phyloP scores from a whole-genome alignment of 2,113 vertebrate genomes.

The Thunnus thynnus region DNA sequence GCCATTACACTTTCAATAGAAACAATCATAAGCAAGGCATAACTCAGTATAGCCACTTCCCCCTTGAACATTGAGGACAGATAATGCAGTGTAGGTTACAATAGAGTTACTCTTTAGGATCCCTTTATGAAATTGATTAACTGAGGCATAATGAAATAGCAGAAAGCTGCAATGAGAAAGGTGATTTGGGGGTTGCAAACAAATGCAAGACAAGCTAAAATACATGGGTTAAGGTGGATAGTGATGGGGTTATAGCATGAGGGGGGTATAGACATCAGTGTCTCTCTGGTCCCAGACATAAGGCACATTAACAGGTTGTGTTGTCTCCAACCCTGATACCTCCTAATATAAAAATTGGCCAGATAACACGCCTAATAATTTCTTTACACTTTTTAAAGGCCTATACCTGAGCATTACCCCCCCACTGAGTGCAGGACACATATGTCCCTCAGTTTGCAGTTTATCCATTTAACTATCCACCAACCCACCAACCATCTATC shows the following conservation, averaged over 20 bases:
- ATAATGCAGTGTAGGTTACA: slow-evolving; percentile 40
- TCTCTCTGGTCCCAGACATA: slow-evolving; percentile 55
- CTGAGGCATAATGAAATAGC: slow-evolving; percentile 39
- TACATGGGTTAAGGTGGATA: slow-evolving; percentile 36
- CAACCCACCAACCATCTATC: slow-evolving; percentile 16
- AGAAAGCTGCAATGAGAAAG: slow-evolving; percentile 24
- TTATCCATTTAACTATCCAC: slow-evolving; percentile 39
- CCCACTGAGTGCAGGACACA: slow-evolving; percentile 36
- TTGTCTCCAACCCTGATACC: slow-evolving; percentile 21
- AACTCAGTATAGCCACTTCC: slow-evolving; percentile 18
- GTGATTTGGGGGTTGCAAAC: slow-evolving; percentile 22
- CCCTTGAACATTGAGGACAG: slow-evolving; percentile 21
- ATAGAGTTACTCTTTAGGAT: slow-evolving; percentile 46
- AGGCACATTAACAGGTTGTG: slow-evolving; percentile 66
- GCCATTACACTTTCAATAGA: slow-evolving; percentile 27
- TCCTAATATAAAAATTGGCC: slow-evolving; percentile 17
- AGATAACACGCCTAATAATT: slow-evolving; percentile 44
- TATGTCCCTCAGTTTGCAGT: slow-evolving; percentile 39
- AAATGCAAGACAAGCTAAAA: slow-evolving; percentile 43
- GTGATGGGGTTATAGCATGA: slow-evolving; percentile 25
- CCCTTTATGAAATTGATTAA: slow-evolving; percentile 61
- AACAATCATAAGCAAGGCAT: slow-evolving; percentile 36
- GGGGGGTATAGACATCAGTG: slow-evolving; percentile 41
- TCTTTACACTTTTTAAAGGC: slow-evolving; percentile 41
- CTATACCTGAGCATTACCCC: slow-evolving; percentile 26